Evolutionary conservation across 92 coral and sea anemone species (phyloP), one percentile per base, ranked within the genome.

Genomic region (Chrysogorgia sp.): DNA sequence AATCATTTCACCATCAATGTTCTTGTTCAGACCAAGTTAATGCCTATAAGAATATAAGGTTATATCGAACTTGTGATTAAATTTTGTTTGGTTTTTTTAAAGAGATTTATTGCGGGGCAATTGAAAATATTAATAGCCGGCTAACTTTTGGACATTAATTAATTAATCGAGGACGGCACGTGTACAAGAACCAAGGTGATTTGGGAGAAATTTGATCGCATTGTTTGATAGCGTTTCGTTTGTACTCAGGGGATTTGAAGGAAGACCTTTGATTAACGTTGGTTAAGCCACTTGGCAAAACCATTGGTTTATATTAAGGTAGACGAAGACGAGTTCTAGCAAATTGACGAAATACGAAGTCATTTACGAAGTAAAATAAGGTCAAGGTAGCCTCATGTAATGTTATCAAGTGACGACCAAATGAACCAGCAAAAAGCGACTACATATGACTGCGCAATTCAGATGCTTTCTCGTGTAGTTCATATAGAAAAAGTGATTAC

Each of bases 111-210:
- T 25, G 26, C 28, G 34, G 47, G 56, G 30, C 74, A 67, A 67
- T 67, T 41, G 74, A 67, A 41, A 67, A 67, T 67, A 67, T 40
- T 67, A 40, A 23, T 20, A 22, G 20, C 29, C 41, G 74, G 25
- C 20, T 67, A n/a, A 67, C 40, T 40, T 3, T 67, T 67, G 74
- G 30, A 55, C 57, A 67, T 67, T 67, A 67, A 67, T 67, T 49
- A 35, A 67, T 40, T 43, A 67, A 67, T 67, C 41, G 31, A 28
- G 50, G 31, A 28, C 8, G 74, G 74, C 74, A 25, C 74, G 74
- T 67, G 74, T 67, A 48, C 57, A 8, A 3, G 56, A 24, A 41
- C 49, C 22, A n/a, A 40, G 57, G 30, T 21, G 25, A 37, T 67
- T 41, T 40, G 47, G 4, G 47, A 41, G n/a, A 67, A 67, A 40